Percentiles rank a stretch among this genome's conserved stretches.
Evolutionary conservation across 2,797 vertebrate genomes (phyloP).

Genomic region (Pseudochaenichthys georgianus): DNA sequence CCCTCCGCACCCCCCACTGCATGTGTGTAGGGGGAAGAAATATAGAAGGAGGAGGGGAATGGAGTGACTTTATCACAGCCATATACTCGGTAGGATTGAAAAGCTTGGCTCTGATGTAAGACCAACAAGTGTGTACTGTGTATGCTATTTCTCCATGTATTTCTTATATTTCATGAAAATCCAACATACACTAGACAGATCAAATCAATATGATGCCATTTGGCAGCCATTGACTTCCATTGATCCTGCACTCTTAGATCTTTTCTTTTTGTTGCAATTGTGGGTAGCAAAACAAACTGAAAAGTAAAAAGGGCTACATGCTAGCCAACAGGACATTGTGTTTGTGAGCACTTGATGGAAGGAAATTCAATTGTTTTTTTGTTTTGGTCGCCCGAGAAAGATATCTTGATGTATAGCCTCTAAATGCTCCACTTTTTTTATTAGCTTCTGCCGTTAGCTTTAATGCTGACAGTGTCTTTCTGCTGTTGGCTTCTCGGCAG

Average conservation of each 20-base stretch:
- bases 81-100: conserved; percentile 50
- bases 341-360: too few species aligned
- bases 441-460: too few species aligned
- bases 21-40: conserved; percentile 49
- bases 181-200: not conserved
- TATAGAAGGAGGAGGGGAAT: conserved; percentile 20
- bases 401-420: too few species aligned
- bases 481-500: not conserved
- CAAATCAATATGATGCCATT: not conserved
- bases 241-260: not conserved
- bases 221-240: not conserved
- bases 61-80: conserved; percentile 59
- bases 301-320: too few species aligned
- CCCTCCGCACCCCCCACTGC: conserved; percentile 33
- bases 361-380: too few species aligned
- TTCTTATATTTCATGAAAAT: conserved; percentile 1
- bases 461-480: too few species aligned
- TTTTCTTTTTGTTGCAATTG: not conserved
- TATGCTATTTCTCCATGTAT: not conserved
- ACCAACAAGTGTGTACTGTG: conserved; percentile 25
- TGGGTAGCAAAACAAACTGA: not conserved
- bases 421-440: too few species aligned
- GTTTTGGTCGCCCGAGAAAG: too few species aligned
- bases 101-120: conserved; percentile 30
- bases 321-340: too few species aligned